Evolutionary conservation across 1,140 invertebrate species (phyloP), one percentile per base, ranked within the genome.

Genomic region (Caenorhabditis brenneri): DNA sequence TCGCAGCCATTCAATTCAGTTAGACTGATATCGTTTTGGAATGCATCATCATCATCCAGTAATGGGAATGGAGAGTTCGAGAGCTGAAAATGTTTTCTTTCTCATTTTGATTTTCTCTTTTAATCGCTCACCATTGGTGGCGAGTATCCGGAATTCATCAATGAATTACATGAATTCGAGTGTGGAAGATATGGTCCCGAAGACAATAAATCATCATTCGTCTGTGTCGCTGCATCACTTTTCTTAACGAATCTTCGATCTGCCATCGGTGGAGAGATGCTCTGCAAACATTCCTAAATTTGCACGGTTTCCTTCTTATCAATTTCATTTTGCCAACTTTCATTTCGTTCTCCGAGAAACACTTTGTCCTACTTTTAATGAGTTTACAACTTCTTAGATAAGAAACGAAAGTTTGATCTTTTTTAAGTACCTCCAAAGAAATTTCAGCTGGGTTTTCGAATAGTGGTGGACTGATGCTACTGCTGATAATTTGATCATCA

Each of bases 371-470:
- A 74, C 6, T 74, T 65, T 65, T 46, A 74, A 74, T 42, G 65
- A 74, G 65, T 74, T 74, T 74, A 42, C 36, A 74, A 42, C 36
- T 74, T 24, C 46, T 7, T 3, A 33, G 65, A 74, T 46, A 65
- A 33, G 58, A 27, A 27, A 27, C 10, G 9, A 9, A 55, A 12
- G 6, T 55, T 16, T n/a, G 15, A 16, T 51, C n/a, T 51, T 51
- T 51, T 51, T 51, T 1, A 19, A 27, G 24, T 81, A 84, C 83
- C 69, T 88, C 84, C 4, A 88, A 80, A 69, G 36, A 83, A 33
- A 88, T 86, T 51, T 88, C 88, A 19, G 88, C 86, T 48, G 88
- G 88, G 79, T 88, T 88, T 69, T 88, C 88, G 51, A 87, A 88
- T 5, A 88, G 49, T 65, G 88, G 87, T n/a, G 88, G 85, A 27